Percentiles rank a stretch among this genome's conserved stretches.
phyloP scores from a whole-genome alignment of 2,113 vertebrate species.

The Sylvia atricapilla region DNA sequence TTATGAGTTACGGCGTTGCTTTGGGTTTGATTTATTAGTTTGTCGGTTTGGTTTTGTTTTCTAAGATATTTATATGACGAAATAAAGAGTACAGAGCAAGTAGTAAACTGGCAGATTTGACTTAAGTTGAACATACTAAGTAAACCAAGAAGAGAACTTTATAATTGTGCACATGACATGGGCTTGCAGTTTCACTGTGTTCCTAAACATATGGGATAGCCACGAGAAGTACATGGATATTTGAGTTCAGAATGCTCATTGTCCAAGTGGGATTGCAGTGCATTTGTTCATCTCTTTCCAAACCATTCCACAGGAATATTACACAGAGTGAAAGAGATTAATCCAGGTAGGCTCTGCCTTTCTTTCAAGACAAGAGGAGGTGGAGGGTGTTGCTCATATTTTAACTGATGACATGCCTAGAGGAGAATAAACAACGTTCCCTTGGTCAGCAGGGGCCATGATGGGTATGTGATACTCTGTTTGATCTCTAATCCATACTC shows the following conservation, averaged over 20 bases:
- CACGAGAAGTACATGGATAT: rapidly evolving
- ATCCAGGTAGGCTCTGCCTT: not conserved
- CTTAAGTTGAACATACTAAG: not conserved
- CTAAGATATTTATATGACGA: not conserved
- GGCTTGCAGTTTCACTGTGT: not conserved
- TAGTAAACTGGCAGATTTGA: not conserved
- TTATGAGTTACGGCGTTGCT: not conserved
- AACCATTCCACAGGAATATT: not conserved
- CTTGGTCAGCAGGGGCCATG: not conserved
- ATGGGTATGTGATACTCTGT: not conserved
- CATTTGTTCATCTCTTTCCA: not conserved
- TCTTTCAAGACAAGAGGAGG: not conserved
- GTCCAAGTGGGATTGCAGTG: not conserved
- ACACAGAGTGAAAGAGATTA: not conserved
- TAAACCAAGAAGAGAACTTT: not conserved
- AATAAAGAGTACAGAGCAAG: not conserved
- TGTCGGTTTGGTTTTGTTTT: not conserved
- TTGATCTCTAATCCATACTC: not conserved
- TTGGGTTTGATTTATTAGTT: not conserved
- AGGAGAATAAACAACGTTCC: not conserved
- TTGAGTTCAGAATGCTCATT: not conserved
- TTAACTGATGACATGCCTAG: not conserved
- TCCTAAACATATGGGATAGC: rapidly evolving
- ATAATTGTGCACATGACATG: rapidly evolving
- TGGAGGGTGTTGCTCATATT: not conserved